Evolutionary conservation across 1,140 invertebrate genomes (phyloP).

Genomic region (Drosophila sp.): DNA sequence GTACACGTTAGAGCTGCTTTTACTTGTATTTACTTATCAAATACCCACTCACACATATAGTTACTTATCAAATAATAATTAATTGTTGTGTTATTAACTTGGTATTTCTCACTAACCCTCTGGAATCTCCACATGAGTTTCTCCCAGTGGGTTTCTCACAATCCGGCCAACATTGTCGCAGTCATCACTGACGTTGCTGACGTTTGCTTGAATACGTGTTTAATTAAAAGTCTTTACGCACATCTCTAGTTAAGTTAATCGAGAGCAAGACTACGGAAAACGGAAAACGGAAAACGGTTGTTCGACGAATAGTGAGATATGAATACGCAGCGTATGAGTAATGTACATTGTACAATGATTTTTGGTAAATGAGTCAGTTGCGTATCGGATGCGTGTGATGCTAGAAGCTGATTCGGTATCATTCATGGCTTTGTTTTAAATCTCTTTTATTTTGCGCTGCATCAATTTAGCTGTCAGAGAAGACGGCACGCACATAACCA

Average conservation of each 20-base stretch:
- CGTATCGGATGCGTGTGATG: neutral
- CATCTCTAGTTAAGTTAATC: neutral
- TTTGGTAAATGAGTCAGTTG: conserved; percentile 30
- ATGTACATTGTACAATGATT: conserved; percentile 18
- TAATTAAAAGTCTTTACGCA: neutral
- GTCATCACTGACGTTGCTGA: too few species aligned
- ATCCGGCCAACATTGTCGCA: too few species aligned
- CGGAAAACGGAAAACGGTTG: conserved; percentile 1
- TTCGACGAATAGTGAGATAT: conserved; percentile 4
- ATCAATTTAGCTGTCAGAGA: conserved; percentile 57
- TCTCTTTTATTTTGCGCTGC: neutral
- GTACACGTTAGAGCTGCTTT: too few species aligned
- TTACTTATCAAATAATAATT: too few species aligned
- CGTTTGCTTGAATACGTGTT: too few species aligned
- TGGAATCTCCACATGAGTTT: too few species aligned
- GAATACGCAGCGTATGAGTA: conserved; percentile 62
- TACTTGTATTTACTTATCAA: too few species aligned
- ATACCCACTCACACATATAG: too few species aligned
- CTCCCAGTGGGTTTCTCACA: too few species aligned
- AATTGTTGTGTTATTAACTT: too few species aligned
- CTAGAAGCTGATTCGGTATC: neutral
- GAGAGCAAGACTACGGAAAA: neutral
- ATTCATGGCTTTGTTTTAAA: neutral
- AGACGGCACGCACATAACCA: conserved; percentile 56
- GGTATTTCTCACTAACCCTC: too few species aligned